These are phyloP conservation scores for Synergus gifuensis DNA, from an alignment of 2,888 invertebrate species.

Conservation along the genomic window DNA sequence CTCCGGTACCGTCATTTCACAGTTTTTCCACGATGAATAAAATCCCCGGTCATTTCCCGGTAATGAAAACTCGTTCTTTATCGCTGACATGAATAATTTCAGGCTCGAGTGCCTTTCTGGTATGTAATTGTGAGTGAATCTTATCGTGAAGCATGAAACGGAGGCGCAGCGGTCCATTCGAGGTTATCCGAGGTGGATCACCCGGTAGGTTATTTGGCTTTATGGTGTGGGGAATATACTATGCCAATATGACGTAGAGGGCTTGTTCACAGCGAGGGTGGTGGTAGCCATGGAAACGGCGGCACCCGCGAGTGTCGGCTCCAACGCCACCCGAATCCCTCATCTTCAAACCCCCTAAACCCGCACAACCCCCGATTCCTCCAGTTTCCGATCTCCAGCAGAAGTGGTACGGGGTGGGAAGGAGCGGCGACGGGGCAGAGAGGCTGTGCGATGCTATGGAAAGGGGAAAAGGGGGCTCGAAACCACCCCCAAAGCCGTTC, in stretches of 20 bases:
- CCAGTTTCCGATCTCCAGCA: constrained; percentile 55
- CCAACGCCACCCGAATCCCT: constrained; percentile 81
- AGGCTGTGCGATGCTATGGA: constrained; percentile 43
- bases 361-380: constrained; percentile 50
- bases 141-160: constrained; percentile 29
- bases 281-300: constrained; percentile 82
- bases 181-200: constrained; percentile 66
- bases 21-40: too few relatives aligned
- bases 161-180: constrained; percentile 42
- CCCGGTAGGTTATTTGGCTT: constrained; percentile 74
- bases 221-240: constrained; percentile 75
- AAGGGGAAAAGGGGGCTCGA: constrained; percentile 57
- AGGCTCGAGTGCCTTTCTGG: not conserved
- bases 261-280: constrained; percentile 76
- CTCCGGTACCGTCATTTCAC: too few relatives aligned
- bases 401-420: constrained; percentile 52
- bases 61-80: not conserved
- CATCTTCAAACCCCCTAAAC: constrained; percentile 63
- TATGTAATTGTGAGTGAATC: constrained; percentile 33
- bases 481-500: constrained; percentile 68
- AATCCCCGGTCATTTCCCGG: too few relatives aligned
- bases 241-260: constrained; percentile 75
- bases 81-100: constrained; percentile 5
- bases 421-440: constrained; percentile 51
- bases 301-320: constrained; percentile 81